Conservation (phyloP, 2,888 invertebrate genomes). For the Cantharis rustica region DNA sequence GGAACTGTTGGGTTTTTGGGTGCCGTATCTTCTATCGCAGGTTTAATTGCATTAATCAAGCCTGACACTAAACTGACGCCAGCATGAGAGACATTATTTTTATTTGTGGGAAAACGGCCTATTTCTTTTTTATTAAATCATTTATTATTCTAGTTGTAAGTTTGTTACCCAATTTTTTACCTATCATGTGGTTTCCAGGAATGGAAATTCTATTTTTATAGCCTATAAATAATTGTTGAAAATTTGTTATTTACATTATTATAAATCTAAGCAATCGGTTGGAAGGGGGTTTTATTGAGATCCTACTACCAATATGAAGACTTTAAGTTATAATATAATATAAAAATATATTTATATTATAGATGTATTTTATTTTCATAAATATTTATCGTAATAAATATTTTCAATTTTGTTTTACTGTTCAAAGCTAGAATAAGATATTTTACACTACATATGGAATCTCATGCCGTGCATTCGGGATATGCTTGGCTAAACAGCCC, state of each 20-base stretch:
- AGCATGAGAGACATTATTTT: conserved; percentile 42
- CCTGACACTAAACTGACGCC: conserved; percentile 79
- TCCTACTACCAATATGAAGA: no score
- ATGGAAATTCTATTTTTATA: neutral
- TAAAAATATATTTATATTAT: no score
- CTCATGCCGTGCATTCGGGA: no score
- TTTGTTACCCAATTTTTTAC: neutral
- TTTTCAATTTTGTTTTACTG: no score
- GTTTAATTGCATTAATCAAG: conserved; percentile 74
- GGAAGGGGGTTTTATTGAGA: no score
- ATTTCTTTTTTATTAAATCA: neutral
- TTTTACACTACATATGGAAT: no score
- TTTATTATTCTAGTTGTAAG: neutral
- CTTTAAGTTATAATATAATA: no score
- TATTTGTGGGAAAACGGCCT: neutral
- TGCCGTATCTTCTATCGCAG: conserved; percentile 79
- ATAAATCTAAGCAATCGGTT: neutral
- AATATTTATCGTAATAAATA: no score
- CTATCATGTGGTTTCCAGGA: neutral
- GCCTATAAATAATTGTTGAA: neutral
- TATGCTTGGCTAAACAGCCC: no score
- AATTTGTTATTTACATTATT: neutral
- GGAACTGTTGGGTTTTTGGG: conserved; percentile 80
- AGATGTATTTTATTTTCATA: no score
- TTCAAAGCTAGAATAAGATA: no score